Evolutionary conservation across 2,113 vertebrate species (phyloP), one percentile per base, ranked within the genome.

Genomic region (Oreochromis niloticus): DNA sequence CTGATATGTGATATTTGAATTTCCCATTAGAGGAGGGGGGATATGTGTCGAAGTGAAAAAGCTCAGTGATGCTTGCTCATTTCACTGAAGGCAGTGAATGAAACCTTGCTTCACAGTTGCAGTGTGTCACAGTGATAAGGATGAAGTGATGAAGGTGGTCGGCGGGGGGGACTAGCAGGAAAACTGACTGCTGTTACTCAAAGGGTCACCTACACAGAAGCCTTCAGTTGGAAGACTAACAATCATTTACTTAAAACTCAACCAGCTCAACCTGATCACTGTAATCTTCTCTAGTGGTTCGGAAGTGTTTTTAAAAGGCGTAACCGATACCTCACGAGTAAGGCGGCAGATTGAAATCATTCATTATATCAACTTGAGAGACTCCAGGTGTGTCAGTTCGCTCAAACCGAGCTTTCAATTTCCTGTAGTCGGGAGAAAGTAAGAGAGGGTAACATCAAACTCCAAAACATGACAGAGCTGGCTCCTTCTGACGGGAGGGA

Each of bases 381-480:
- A 91, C 89, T 89, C 88, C 82, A 81, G 85, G 92, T 92, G 91
- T 92, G 93, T 93, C 94, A 88, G 87, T 91, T 93, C 91, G 89
- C 93, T 93, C 93, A 79, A 87, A 92, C 90, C 71, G 81, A 73
- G 88, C 95, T 94, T 94, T 95, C 94, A 92, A 91, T 94, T 90
- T 89, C 86, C 88, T 68, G 46, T 68, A 81, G 71, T 54, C 46
- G 80, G 85, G 87, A 78, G 89, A 90, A 90, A 93, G 89, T 82
- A 81, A 89, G 86, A 89, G 87, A 89, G 90, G 87, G 90, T 50
- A 92, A 93, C 95, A 94, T 95, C 96, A 94, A 95, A 91, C 93
- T 94, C 90, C 91, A 91, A 94, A 96, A 96, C 95, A 96, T 96
- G 95, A 96, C 96, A 95, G 94, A 95, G 91, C 91, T 86, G 85